Base-by-base conservation (phyloP, 2,888 invertebrate species). In the Acanthoscelides obtectus region DNA sequence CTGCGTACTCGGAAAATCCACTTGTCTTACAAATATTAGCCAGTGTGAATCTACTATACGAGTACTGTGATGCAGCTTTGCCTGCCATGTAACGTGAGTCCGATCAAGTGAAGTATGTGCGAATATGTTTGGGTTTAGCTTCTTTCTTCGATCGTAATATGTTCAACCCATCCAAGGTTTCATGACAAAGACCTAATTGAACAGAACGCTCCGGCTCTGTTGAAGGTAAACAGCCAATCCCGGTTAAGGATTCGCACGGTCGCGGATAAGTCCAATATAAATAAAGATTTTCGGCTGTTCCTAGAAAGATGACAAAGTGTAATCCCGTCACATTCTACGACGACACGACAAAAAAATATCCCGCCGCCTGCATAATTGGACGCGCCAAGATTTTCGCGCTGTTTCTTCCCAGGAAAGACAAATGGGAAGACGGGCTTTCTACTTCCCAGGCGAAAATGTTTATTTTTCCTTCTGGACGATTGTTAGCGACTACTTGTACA, bases 281-380 rank as follows among this genome's bases (percentile, higher is more conserved):
- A 80, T 80, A 80, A 81, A 80, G 80, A 80, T 81, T 81, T 80
- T 75, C 73, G 76, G 74, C 75, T 72, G 77, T 72, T 45, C 45
- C 45, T 45, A 45, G 76, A 75, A 69, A 72, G 77, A 79, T 80
- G 80, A 80, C 80, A 77, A 78, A 81, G 79, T 79, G 77, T 80
- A 77, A 80, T 81, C 79, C 79, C 71, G 72, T 70, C 64, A 67
- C 45, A 45, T 45, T 45, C 45, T 45, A 4, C 45, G 45, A 45
- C 67, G 20, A 22, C 64, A 67, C 21, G 22, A 69, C 22, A n/a
- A 67, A 67, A 69, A 69, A 69, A 66, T n/a, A n/a, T n/a, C n/a
- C n/a, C n/a, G n/a, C 12, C 45, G 45, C 20, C 22, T 22, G 22
- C 68, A 25, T 70, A 70, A 70, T 70, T 70, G 70, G 70, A 70